phyloP scores from a whole-genome alignment of 2,797 vertebrate genomes.

The Tragelaphus eurycerus region DNA sequence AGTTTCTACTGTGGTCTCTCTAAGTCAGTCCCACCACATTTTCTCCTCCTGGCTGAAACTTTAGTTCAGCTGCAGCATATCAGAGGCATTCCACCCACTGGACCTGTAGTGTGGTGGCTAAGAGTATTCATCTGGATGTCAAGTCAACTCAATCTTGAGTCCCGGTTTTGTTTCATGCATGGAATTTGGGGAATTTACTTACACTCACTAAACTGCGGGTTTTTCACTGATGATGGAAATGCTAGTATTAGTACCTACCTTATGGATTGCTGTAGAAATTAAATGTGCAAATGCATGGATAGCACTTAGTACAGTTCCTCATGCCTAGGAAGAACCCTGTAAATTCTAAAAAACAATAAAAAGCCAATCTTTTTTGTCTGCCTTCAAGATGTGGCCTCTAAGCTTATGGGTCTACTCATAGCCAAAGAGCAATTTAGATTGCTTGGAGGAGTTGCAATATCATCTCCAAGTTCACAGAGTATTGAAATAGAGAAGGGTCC shows the following conservation, averaged over 20 bases:
- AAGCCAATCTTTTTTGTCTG: neutral
- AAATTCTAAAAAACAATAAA: neutral
- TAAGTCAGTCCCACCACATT: neutral
- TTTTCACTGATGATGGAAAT: neutral
- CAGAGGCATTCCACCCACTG: neutral
- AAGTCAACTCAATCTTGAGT: neutral
- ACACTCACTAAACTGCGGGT: neutral
- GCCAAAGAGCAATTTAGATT: neutral
- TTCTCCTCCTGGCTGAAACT: neutral
- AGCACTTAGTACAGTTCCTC: neutral
- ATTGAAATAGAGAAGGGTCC: neutral
- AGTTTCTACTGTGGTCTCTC: neutral
- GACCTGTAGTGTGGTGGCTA: neutral
- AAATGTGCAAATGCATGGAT: neutral
- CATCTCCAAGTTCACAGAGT: neutral
- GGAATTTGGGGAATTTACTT: neutral
- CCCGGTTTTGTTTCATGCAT: neutral
- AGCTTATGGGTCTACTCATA: neutral
- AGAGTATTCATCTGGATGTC: neutral
- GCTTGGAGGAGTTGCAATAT: neutral
- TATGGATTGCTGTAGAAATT: neutral
- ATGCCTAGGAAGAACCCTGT: neutral
- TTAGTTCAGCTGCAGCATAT: neutral
- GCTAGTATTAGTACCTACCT: neutral
- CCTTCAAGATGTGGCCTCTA: neutral